These are phyloP conservation scores for Drosophila eohydei DNA, from an alignment of 2,888 invertebrate genomes.

Conservation along the genomic window DNA sequence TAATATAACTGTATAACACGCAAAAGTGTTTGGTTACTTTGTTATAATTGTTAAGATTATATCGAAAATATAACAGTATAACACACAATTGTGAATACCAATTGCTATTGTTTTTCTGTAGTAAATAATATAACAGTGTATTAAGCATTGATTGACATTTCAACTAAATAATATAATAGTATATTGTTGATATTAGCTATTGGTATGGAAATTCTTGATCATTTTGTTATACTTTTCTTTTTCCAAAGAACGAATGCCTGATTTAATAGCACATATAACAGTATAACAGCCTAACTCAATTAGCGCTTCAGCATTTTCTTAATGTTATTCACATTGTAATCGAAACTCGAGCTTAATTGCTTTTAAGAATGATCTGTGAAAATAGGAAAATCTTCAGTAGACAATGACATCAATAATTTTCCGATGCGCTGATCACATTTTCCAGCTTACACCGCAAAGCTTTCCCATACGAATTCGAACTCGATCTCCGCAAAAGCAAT, in stretches of 20 bases:
- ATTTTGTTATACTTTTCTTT: neutral
- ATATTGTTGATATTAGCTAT: too few species aligned
- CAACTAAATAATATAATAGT: neutral
- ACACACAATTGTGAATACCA: neutral
- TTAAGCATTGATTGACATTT: neutral
- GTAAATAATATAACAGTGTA: neutral
- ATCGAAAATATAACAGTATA: constrained; percentile 7
- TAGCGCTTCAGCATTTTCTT: neutral
- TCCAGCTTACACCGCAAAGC: constrained; percentile 6
- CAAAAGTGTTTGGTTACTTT: neutral
- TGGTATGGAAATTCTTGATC: neutral
- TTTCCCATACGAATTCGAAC: constrained; percentile 24
- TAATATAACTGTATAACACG: neutral
- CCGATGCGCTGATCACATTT: constrained; percentile 21
- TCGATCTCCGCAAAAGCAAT: constrained; percentile 16
- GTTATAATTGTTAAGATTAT: neutral
- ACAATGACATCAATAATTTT: constrained; percentile 29
- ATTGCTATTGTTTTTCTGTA: neutral
- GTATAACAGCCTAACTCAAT: neutral
- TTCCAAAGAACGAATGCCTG: neutral
- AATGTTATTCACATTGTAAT: neutral
- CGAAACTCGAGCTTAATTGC: neutral
- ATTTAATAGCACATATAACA: neutral
- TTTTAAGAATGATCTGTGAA: neutral
- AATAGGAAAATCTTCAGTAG: constrained; percentile 4